Percentiles rank a stretch among this genome's conserved stretches.
These are phyloP conservation scores for Prorops nasuta DNA, from an alignment of 1,140 invertebrate species.

Conservation along the genomic window DNA sequence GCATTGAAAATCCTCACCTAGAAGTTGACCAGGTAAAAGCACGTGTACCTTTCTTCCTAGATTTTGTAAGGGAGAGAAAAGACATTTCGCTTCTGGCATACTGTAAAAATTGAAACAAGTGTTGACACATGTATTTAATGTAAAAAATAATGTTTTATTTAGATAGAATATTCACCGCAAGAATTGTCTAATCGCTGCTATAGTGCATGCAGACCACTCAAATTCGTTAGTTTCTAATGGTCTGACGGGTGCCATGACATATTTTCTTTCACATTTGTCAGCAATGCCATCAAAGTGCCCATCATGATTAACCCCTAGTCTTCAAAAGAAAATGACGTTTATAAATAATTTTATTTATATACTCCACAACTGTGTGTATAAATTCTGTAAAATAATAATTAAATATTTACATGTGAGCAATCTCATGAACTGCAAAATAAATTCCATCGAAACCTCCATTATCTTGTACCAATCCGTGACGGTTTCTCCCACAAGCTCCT, in stretches of 20 bases:
- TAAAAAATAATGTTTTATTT: no score
- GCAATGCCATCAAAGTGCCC: no score
- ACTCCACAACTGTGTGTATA: neutral
- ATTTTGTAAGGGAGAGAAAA: constrained; percentile 79
- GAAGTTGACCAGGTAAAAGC: constrained; percentile 78
- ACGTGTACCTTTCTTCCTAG: constrained; percentile 75
- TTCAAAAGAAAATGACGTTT: neutral
- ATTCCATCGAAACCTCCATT: constrained; percentile 45
- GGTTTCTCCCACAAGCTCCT: no score
- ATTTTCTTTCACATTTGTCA: constrained; percentile 23
- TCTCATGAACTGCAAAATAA: constrained; percentile 41
- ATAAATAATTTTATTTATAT: constrained; percentile 1
- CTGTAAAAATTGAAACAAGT: no score
- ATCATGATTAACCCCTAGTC: constrained; percentile 37
- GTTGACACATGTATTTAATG: no score
- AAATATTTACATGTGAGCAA: constrained; percentile 46
- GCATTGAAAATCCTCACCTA: constrained; percentile 88
- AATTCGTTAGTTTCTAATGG: constrained; percentile 27
- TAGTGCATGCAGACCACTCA: constrained; percentile 35
- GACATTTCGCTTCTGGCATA: constrained; percentile 65
- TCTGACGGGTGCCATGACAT: constrained; percentile 29
- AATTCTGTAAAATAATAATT: no score
- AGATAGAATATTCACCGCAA: constrained; percentile 27
- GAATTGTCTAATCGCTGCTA: constrained; percentile 22
- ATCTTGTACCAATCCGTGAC: constrained; percentile 41